phyloP scores from a whole-genome alignment of 2,797 vertebrate species.

The Acridotheres tristis region DNA sequence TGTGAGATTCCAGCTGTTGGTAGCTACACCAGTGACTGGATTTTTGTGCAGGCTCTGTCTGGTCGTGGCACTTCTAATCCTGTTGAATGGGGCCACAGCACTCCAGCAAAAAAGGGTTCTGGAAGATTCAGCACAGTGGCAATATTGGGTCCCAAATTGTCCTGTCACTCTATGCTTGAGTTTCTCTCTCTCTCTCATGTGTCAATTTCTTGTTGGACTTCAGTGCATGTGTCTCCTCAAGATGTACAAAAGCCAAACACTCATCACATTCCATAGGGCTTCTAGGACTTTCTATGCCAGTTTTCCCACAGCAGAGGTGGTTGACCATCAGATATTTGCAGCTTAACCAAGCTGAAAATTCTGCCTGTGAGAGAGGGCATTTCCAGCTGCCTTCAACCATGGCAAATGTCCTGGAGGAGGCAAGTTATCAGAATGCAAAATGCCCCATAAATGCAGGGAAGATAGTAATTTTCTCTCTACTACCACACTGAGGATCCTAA shows the following conservation, averaged over 20 bases:
- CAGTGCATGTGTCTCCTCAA: rapidly evolving
- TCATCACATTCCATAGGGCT: neutral
- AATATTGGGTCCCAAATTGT: neutral
- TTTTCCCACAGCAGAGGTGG: neutral
- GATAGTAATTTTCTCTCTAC: neutral
- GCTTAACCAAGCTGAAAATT: neutral
- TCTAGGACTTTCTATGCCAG: neutral
- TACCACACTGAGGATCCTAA: neutral
- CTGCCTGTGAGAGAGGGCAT: neutral
- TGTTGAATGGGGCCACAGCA: neutral
- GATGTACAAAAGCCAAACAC: neutral
- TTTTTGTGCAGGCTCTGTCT: neutral
- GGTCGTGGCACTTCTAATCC: neutral
- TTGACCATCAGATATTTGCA: neutral
- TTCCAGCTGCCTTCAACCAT: neutral
- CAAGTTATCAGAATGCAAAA: slow-evolving; percentile 25
- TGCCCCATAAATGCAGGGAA: neutral
- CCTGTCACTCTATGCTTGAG: neutral
- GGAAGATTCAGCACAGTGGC: neutral
- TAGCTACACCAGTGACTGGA: neutral
- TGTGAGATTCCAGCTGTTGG: neutral
- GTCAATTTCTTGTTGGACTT: neutral
- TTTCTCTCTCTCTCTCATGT: neutral
- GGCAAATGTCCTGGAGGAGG: neutral
- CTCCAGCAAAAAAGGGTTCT: neutral